Percentiles rank a stretch among this genome's conserved stretches.
Evolutionary conservation across 2,888 invertebrate genomes (phyloP).

Genomic region (Parthenolecanium corni): DNA sequence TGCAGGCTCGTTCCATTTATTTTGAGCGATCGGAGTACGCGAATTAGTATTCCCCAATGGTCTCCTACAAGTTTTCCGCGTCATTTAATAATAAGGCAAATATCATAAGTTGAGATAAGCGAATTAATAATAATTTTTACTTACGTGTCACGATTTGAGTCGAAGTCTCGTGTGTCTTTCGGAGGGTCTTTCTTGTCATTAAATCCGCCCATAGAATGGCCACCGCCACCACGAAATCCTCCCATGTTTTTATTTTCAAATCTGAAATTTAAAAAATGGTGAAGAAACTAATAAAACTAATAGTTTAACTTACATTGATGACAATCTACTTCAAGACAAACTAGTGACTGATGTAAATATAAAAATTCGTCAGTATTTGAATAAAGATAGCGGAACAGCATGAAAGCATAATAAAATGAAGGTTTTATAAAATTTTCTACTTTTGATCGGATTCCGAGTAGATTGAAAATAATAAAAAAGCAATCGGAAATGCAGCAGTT

Average conservation of each 20-base stretch:
- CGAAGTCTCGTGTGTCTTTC: slow-evolving; percentile 16
- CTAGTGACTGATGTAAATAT: neutral
- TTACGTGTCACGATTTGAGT: slow-evolving; percentile 4
- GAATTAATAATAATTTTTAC: neutral
- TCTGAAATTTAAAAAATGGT: neutral
- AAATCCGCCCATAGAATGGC: neutral
- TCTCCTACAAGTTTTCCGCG: neutral
- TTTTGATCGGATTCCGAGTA: too few species aligned
- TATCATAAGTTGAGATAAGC: too few species aligned
- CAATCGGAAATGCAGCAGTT: too few species aligned
- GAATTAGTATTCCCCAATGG: slow-evolving; percentile 1
- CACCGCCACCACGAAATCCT: neutral
- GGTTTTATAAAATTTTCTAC: too few species aligned
- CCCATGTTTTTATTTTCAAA: slow-evolving; percentile 8
- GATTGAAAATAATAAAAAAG: too few species aligned
- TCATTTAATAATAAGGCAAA: neutral
- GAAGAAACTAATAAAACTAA: neutral
- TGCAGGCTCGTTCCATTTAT: slow-evolving; percentile 17
- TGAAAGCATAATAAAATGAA: too few species aligned
- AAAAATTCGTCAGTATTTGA: too few species aligned
- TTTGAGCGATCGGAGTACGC: neutral
- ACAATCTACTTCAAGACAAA: neutral
- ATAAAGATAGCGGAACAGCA: too few species aligned
- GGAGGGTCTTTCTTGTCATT: neutral
- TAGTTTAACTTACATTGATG: too few species aligned